Evolutionary conservation across 2,113 vertebrate genomes (phyloP), one percentile per base, ranked within the genome.

Genomic region (Oreochromis aureus): DNA sequence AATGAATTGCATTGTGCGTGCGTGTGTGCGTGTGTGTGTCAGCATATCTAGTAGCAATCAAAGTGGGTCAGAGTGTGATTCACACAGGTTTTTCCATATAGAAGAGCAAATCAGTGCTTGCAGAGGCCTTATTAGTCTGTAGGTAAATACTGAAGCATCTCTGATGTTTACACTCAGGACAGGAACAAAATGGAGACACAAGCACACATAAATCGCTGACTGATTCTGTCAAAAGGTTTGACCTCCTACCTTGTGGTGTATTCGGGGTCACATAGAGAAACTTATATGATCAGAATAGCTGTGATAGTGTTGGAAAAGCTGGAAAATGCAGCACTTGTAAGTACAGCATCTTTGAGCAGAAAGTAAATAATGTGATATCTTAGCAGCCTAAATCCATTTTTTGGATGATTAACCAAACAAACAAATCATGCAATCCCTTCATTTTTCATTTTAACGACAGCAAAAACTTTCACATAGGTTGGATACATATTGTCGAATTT

Each of bases 251-350:
- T n/a, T n/a, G 44, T 78, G 71, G 27, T 78, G 44, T 78, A 27
- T 78, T 78, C 44, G 32, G 71, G 6, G 71, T 51, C 46, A 32
- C 16, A 32, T 12, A 51, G 10, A 78, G 27, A 51, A 48, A 76
- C 0, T 1, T 7, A 3, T 24, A 32, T 4, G 32, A 2, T 48
- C 24, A 51, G 44, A 16, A 48, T 7, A 76, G 9, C 6, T 19
- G 44, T 11, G 15, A 32, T 51, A 78, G 71, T 51, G 16, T 24
- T 32, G 71, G 44, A 76, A 48, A 48, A 11, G 24, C 10, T 48
- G 24, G 15, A 76, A 30, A 19, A 48, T 11, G 41, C 69, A 46
- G 39, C n/a, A 27, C 13, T 46, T 63, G 2, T 1, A 63, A 34
- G 16, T 71, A n/a, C 22, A 71, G 36, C 19, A 10, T 11, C 16